These are phyloP conservation scores for Oriolus oriolus DNA, from an alignment of 2,113 vertebrate genomes.

Conservation along the genomic window DNA sequence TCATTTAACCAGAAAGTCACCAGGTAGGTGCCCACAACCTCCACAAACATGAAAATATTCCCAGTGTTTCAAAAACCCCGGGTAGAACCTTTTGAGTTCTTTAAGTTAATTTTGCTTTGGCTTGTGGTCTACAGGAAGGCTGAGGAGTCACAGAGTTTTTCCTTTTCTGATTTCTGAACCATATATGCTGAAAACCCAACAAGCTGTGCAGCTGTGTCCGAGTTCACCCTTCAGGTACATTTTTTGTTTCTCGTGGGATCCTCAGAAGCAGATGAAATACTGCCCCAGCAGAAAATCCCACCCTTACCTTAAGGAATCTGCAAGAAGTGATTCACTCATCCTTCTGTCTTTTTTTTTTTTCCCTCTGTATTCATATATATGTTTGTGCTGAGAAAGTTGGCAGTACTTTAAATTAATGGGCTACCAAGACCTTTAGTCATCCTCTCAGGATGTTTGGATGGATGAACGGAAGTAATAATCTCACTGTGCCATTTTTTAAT, in stretches of 20 bases:
- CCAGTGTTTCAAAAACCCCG: not conserved
- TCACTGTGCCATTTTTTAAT: not conserved
- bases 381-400: not conserved
- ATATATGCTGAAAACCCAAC: not conserved
- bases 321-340: not conserved
- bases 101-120: not conserved
- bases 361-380: not conserved
- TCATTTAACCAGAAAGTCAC: not conserved
- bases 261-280: not conserved
- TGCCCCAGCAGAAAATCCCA: not conserved
- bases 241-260: not conserved
- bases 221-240: not conserved
- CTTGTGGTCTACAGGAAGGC: not conserved
- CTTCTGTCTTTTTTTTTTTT: not conserved
- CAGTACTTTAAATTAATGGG: slow-evolving; percentile 15
- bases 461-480: not conserved
- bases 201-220: not conserved
- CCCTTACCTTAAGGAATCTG: not conserved
- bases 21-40: not conserved
- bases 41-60: not conserved
- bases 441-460: not conserved
- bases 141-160: not conserved
- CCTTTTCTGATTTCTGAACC: not conserved
- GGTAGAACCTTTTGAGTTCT: not conserved
- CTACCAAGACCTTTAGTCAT: not conserved